Evolutionary conservation across 35 echinoderm and acorn worm species (phyloP).

Genomic region (Hemicentrotus pulcherrimus): DNA sequence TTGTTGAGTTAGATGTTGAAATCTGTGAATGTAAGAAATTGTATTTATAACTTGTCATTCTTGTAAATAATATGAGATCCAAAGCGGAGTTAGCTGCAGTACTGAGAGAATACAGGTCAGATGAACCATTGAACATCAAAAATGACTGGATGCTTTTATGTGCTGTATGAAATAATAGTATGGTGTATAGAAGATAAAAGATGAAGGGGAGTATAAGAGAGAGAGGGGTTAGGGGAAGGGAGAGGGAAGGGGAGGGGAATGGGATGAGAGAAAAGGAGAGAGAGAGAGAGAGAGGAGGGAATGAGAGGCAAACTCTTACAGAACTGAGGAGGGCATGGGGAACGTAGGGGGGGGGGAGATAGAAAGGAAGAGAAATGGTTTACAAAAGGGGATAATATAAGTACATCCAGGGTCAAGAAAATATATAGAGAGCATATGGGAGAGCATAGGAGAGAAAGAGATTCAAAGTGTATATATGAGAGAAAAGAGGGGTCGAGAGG

Average conservation of each 20-base stretch:
- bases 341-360: background rate
- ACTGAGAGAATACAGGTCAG: slow-evolving; percentile 29
- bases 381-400: background rate
- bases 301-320: background rate
- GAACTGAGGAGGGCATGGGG: background rate
- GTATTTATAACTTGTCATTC: slow-evolving; percentile 33
- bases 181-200: background rate
- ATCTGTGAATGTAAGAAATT: background rate
- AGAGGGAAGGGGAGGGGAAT: background rate
- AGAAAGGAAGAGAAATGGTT: background rate
- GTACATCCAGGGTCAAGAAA: no score
- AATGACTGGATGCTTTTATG: background rate
- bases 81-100: slow-evolving; percentile 21
- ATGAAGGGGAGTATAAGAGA: background rate
- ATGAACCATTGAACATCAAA: background rate
- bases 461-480: background rate
- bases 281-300: background rate
- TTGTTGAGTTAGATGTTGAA: background rate
- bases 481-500: background rate
- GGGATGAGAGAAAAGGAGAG: background rate
- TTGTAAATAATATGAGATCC: slow-evolving; percentile 20
- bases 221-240: background rate
- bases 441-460: no score
- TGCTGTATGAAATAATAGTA: background rate
- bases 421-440: no score